A percentile compares a stretch with the other conserved stretches of the same genome.
Conservation (phyloP, 2,113 vertebrate genomes). For the Bubo bubo region DNA sequence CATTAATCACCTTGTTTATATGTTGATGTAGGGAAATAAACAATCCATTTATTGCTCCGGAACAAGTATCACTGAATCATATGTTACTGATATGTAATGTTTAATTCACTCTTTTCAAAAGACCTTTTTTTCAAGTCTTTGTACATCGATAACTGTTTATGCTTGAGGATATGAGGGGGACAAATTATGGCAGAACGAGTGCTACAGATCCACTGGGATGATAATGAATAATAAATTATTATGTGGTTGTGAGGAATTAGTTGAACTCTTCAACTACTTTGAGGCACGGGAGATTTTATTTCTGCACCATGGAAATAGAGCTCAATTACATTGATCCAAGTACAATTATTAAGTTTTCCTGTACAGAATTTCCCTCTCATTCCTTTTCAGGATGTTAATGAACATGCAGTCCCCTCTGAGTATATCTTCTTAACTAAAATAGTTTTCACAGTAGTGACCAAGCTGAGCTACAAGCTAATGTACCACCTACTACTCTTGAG, state of each 20-base stretch:
- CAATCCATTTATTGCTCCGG: not conserved
- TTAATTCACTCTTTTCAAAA: not conserved
- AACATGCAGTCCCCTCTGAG: not conserved
- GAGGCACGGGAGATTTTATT: not conserved
- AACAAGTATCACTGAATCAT: not conserved
- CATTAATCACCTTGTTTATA: not conserved
- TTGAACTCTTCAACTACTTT: not conserved
- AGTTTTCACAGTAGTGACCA: not conserved
- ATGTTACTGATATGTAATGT: not conserved
- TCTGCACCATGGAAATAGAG: not conserved
- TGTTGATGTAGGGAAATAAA: not conserved
- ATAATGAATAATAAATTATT: not conserved
- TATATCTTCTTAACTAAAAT: not conserved
- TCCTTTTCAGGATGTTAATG: not conserved
- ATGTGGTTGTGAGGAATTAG: not conserved
- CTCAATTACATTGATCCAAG: not conserved
- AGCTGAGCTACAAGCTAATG: not conserved
- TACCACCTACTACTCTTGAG: not conserved
- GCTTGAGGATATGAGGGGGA: not conserved
- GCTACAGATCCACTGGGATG: not conserved
- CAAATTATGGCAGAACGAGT: not conserved
- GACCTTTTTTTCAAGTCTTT: slow-evolving; percentile 20
- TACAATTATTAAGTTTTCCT: not conserved
- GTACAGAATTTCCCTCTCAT: not conserved
- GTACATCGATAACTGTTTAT: not conserved